Conservation (phyloP, 2,113 vertebrate species). For the Axis porcinus region DNA sequence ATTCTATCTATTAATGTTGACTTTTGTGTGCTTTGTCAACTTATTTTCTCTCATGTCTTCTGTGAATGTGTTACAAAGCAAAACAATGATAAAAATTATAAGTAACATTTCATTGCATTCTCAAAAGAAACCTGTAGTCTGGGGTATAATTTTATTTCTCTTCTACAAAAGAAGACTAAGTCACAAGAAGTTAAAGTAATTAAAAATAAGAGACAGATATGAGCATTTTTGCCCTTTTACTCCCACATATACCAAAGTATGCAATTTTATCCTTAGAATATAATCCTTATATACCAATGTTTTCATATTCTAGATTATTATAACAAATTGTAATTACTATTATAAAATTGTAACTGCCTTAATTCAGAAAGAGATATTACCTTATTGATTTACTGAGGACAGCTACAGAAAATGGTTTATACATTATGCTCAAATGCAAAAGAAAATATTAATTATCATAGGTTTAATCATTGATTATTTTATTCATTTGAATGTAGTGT, state of each 20-base stretch:
- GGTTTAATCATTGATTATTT: not conserved
- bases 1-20: not conserved
- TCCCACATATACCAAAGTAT: not conserved
- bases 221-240: not conserved
- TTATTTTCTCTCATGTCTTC: not conserved
- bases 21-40: not conserved
- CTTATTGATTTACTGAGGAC: not conserved
- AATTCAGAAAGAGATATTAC: not conserved
- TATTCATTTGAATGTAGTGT: not conserved
- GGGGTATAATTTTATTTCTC: not conserved
- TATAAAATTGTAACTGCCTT: not conserved
- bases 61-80: not conserved
- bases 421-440: not conserved
- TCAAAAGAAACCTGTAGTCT: not conserved
- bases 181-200: not conserved
- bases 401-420: not conserved
- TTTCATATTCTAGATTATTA: not conserved
- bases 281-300: not conserved
- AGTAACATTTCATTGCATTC: not conserved
- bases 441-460: not conserved
- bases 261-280: not conserved
- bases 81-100: not conserved
- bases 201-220: not conserved
- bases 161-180: not conserved
- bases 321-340: not conserved